Evolutionary conservation across 2,888 invertebrate genomes (phyloP), one percentile per base, ranked within the genome.

Genomic region (Galerucella pusilla): DNA sequence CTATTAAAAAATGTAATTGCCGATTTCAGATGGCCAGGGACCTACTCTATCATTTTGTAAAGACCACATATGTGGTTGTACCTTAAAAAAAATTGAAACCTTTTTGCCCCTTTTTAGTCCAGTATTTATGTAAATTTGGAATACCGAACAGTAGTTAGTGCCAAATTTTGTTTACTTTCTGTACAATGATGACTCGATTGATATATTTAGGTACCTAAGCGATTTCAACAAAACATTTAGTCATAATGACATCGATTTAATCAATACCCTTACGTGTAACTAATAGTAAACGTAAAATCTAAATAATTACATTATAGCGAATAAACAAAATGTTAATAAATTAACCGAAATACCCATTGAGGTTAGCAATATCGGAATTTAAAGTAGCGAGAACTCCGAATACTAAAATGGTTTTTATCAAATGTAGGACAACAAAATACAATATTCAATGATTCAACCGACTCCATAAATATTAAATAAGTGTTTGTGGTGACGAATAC

Each of bases 361-460:
- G 75, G 75, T 75, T 75, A 73, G 70, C 73, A 57, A 70, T 73
- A 73, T 67, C 54, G 35, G 57, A 67, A 70, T 61, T 65, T 70
- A 69, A 73, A 57, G 73, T 66, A 45, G 65, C 66, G 61, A 73
- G 73, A 57, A 60, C 12, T 28, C 14, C 42, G 74, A 74, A 74
- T 74, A 68, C 70, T 14, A 69, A 75, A 69, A 72, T 57, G 69
- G 66, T 66, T 73, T 69, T 68, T 69, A 63, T 73, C 46, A 66
- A 73, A 75, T 73, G 69, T 75, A 75, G 75, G 75, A 52, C 75
- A 75, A 70, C 54, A 72, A 71, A 70, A 71, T 63, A 52, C 63
- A 63, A 63, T 35, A 71, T 42, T 61, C 49, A 63, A 70, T 70
- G 63, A n/a, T 11, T 64, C 64, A 60, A 60, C 52, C 46, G 45